Conservation (phyloP, 2,888 invertebrate species). For the Aethes cnicana region DNA sequence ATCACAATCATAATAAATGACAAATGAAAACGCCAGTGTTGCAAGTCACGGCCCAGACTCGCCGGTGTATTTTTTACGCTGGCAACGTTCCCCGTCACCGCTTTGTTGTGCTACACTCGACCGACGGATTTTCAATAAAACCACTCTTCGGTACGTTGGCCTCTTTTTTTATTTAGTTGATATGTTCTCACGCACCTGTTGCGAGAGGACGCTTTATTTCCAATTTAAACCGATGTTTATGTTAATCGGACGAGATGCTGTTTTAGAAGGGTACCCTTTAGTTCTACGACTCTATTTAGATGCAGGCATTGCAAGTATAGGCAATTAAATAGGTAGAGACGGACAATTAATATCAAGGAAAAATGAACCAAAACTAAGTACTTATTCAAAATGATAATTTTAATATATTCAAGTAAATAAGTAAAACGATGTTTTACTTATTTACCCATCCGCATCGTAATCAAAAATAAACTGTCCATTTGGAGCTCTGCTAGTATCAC, state of each 20-base stretch:
- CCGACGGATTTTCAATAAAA: conserved; percentile 72
- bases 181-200: conserved; percentile 77
- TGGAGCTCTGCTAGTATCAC: too few relatives aligned
- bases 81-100: conserved; percentile 64
- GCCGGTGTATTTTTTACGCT: conserved; percentile 60
- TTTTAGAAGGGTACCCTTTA: conserved; percentile 12
- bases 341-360: too few relatives aligned
- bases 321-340: too few relatives aligned
- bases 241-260: conserved; percentile 30
- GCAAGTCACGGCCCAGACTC: conserved; percentile 71
- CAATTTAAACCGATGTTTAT: conserved; percentile 38
- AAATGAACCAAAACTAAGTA: too few relatives aligned
- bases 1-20: conserved; percentile 83
- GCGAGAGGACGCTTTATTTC: conserved; percentile 37
- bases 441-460: too few relatives aligned
- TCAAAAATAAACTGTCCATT: too few relatives aligned
- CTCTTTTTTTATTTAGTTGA: conserved; percentile 53
- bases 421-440: too few relatives aligned
- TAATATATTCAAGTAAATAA: too few relatives aligned
- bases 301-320: neutral
- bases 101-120: conserved; percentile 69
- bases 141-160: conserved; percentile 67
- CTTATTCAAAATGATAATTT: too few relatives aligned
- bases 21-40: conserved; percentile 76
- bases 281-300: conserved; percentile 3